Evolutionary conservation across 2,888 invertebrate genomes (phyloP).

Genomic region (Crocallis elinguaria): DNA sequence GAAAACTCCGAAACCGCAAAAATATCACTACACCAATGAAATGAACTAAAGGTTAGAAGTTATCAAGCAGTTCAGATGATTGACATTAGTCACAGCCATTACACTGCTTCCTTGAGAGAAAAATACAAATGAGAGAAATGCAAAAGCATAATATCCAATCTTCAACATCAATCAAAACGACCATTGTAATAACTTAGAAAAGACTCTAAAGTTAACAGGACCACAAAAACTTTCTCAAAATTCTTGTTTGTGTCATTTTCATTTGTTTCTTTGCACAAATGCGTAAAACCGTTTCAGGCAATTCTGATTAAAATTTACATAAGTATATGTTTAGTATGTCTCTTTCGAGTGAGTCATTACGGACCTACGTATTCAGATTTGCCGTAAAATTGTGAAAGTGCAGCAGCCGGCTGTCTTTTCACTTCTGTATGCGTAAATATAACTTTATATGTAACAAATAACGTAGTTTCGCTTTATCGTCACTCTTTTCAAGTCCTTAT

Average conservation of each 20-base stretch:
- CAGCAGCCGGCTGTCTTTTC: conserved; percentile 26
- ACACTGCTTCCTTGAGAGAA: conserved; percentile 2
- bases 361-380: conserved; percentile 13
- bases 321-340: not conserved
- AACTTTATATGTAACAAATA: conserved; percentile 1
- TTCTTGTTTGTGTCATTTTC: not conserved
- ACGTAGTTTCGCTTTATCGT: not conserved
- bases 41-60: conserved; percentile 8
- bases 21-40: not conserved
- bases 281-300: not conserved
- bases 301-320: conserved; percentile 2
- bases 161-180: not conserved
- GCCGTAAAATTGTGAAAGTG: conserved; percentile 45
- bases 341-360: not conserved
- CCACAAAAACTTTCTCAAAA: not conserved
- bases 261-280: not conserved
- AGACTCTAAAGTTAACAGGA: too few species aligned
- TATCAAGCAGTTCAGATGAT: conserved; percentile 11
- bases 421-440: conserved; percentile 21
- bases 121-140: not conserved
- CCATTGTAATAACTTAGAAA: too few species aligned
- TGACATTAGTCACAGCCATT: conserved; percentile 7
- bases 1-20: not conserved
- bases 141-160: not conserved
- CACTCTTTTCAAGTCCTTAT: not conserved